These are phyloP conservation scores for Thalassarche chlororhynchos DNA, from an alignment of 2,113 vertebrate species.

Conservation along the genomic window DNA sequence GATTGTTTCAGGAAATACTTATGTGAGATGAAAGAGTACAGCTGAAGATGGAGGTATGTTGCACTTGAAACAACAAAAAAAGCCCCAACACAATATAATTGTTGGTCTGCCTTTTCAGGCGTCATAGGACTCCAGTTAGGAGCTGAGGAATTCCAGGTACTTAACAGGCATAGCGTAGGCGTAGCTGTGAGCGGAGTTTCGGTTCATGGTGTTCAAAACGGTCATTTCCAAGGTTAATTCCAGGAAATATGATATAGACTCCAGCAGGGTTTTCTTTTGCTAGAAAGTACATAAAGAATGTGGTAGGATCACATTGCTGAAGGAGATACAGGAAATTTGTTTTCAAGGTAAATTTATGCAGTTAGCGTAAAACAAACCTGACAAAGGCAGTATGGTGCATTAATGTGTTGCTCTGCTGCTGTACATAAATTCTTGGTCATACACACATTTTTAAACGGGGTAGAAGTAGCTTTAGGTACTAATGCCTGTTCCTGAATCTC, in stretches of 20 bases:
- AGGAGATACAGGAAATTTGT: neutral
- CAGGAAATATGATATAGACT: neutral
- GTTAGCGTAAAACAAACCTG: neutral
- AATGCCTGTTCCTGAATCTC: neutral
- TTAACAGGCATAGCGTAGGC: neutral
- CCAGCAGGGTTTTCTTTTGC: neutral
- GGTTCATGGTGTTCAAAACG: neutral
- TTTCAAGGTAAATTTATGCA: neutral
- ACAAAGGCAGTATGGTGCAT: neutral
- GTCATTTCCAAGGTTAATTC: neutral
- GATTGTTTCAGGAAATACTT: neutral
- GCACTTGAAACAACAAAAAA: neutral
- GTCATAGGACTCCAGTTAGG: fast-evolving
- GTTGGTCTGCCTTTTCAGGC: neutral
- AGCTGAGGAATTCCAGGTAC: neutral
- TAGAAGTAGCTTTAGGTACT: neutral
- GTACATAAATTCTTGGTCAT: neutral
- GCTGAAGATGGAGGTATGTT: neutral
- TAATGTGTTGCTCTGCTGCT: neutral
- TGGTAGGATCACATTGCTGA: neutral
- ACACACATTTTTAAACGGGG: fast-evolving
- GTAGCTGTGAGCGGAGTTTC: neutral
- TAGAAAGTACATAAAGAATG: neutral
- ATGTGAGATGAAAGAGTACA: neutral
- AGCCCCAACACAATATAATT: neutral